phyloP scores from a whole-genome alignment of 2,888 invertebrate genomes.

The Choristoneura rosaceana region DNA sequence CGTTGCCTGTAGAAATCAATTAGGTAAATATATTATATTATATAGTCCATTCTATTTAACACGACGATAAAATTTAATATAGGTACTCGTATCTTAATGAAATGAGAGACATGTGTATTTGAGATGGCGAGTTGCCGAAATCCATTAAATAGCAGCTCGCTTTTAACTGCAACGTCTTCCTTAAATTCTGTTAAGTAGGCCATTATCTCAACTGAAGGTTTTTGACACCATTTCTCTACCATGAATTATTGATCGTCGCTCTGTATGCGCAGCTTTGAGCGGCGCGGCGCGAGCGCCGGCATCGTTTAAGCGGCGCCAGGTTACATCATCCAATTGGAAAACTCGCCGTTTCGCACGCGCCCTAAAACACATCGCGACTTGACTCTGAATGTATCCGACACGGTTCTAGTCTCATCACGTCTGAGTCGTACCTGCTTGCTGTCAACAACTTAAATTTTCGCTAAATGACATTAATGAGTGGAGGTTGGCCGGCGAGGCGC shows the following conservation, averaged over 20 bases:
- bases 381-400: conserved; percentile 64
- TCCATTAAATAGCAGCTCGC: conserved; percentile 2
- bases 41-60: neutral
- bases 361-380: conserved; percentile 66
- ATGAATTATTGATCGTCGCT: conserved; percentile 55
- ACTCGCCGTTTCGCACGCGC: conserved; percentile 67
- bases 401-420: conserved; percentile 70
- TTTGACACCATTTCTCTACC: conserved; percentile 48
- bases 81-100: neutral
- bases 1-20: neutral
- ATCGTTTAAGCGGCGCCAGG: conserved; percentile 74
- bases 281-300: conserved; percentile 41
- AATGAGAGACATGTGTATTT: neutral
- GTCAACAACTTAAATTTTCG: conserved; percentile 78
- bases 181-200: conserved; percentile 29
- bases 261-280: conserved; percentile 46
- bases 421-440: conserved; percentile 59
- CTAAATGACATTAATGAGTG: conserved; percentile 76
- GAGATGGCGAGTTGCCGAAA: conserved; percentile 28
- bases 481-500: conserved; percentile 60
- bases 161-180: conserved; percentile 30
- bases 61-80: neutral
- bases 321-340: conserved; percentile 81
- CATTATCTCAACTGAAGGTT: conserved; percentile 39
- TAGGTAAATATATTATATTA: neutral